Percentiles rank a stretch among this genome's conserved stretches.
phyloP scores from a whole-genome alignment of 2,113 vertebrate species.

The Hippoglossus stenolepis region DNA sequence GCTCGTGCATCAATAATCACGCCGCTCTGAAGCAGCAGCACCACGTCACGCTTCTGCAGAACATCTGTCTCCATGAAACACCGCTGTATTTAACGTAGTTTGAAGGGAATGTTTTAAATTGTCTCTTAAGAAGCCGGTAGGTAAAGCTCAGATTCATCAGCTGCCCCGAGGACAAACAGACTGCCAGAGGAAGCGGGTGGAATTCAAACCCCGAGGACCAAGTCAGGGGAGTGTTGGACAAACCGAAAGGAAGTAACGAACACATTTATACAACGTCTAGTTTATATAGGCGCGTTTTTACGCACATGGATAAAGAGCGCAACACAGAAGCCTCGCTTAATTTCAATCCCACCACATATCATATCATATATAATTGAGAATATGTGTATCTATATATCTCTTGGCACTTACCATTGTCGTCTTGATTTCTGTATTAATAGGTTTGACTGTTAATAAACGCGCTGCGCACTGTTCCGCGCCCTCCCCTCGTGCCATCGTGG shows the following conservation, averaged over 20 bases:
- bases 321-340: too few relatives aligned
- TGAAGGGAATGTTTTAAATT: too few relatives aligned
- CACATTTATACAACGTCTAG: too few relatives aligned
- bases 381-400: not conserved
- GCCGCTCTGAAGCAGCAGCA: too few relatives aligned
- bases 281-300: too few relatives aligned
- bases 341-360: not conserved
- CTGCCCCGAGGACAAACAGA: too few relatives aligned
- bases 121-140: too few relatives aligned
- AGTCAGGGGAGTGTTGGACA: not conserved
- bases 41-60: constrained; percentile 2
- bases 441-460: constrained; percentile 61
- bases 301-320: too few relatives aligned
- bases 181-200: not conserved
- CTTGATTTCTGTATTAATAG: constrained; percentile 53
- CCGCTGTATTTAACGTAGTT: not conserved
- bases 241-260: too few relatives aligned
- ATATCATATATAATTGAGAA: not conserved
- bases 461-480: constrained; percentile 66
- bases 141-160: too few relatives aligned
- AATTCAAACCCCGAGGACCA: not conserved
- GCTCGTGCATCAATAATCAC: not conserved
- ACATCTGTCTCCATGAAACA: constrained; percentile 3
- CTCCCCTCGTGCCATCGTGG: constrained; percentile 73
- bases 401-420: constrained; percentile 51